Percentiles rank a stretch among this genome's conserved stretches.
These are phyloP conservation scores for Myocastor coypus DNA, from an alignment of 2,113 vertebrate genomes.

Conservation along the genomic window DNA sequence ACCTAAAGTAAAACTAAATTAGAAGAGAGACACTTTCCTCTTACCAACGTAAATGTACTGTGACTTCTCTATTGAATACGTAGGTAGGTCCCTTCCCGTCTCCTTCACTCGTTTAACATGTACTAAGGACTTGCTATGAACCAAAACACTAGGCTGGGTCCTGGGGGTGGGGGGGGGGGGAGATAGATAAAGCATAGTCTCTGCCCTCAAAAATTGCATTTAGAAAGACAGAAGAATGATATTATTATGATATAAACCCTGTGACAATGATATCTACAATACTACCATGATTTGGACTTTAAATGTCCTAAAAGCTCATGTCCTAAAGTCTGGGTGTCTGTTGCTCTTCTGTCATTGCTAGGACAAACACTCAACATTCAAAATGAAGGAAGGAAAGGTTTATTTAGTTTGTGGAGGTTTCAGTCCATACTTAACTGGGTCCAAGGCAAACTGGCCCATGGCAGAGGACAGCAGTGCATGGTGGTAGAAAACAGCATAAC, in stretches of 20 bases:
- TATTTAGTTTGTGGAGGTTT: no score
- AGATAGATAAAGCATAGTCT: not conserved
- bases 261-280: not conserved
- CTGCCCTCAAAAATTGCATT: not conserved
- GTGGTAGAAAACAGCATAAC: no score
- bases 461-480: no score
- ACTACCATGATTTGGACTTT: not conserved
- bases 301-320: not conserved
- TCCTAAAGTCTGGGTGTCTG: not conserved
- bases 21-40: not conserved
- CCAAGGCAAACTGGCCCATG: no score
- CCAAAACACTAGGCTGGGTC: not conserved
- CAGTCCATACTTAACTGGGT: no score
- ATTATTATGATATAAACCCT: not conserved
- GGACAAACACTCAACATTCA: no score
- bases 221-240: conserved; percentile 40
- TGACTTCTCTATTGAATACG: not conserved
- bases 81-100: not conserved
- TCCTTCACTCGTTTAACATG: not conserved
- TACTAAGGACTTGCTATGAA: not conserved
- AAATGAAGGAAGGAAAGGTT: no score
- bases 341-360: no score
- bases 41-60: conserved; percentile 3
- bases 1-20: not conserved
- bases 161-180: not conserved